A percentile compares a stretch with the other conserved stretches of the same genome.
These are phyloP conservation scores for Drosophila mettleri DNA, from an alignment of 2,888 invertebrate species.

Conservation along the genomic window DNA sequence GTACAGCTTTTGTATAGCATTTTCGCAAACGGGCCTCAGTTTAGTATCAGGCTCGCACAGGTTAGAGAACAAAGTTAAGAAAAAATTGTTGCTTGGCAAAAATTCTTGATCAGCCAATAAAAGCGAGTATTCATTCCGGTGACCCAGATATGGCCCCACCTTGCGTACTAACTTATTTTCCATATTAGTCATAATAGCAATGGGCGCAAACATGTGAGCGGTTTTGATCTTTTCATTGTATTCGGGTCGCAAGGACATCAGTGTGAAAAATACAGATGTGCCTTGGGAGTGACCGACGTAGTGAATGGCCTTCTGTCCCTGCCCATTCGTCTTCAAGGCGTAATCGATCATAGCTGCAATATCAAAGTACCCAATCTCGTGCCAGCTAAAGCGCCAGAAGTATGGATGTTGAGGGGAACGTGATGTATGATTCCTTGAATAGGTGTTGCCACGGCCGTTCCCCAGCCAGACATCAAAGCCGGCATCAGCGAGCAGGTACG, in stretches of 20 bases:
- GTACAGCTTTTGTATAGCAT: slow-evolving; percentile 86
- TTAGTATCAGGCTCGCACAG: slow-evolving; percentile 82
- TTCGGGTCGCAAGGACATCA: slow-evolving; percentile 73
- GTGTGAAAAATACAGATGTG: slow-evolving; percentile 70
- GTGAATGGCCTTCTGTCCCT: slow-evolving; percentile 68
- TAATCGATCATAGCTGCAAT: slow-evolving; percentile 76
- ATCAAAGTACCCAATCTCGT: slow-evolving; percentile 92
- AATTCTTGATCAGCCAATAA: slow-evolving; percentile 86
- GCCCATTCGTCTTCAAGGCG: slow-evolving; percentile 63
- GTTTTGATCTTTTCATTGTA: slow-evolving; percentile 80
- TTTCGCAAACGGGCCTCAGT: slow-evolving; percentile 86
- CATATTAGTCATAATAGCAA: slow-evolving; percentile 86
- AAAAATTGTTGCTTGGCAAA: slow-evolving; percentile 86
- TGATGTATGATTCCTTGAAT: slow-evolving; percentile 64
- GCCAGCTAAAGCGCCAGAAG: slow-evolving; percentile 88
- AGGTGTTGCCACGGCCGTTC: slow-evolving; percentile 78
- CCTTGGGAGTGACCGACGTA: slow-evolving; percentile 83
- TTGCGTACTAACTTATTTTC: slow-evolving; percentile 82
- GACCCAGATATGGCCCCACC: slow-evolving; percentile 83
- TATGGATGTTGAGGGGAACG: slow-evolving; percentile 47
- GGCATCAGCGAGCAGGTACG: slow-evolving; percentile 77
- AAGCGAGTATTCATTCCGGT: slow-evolving; percentile 51
- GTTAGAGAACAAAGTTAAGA: slow-evolving; percentile 85
- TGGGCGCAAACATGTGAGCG: slow-evolving; percentile 80
- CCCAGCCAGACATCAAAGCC: slow-evolving; percentile 84